Evolutionary conservation across 1,140 invertebrate species (phyloP).

Genomic region (Apis laboriosa): DNA sequence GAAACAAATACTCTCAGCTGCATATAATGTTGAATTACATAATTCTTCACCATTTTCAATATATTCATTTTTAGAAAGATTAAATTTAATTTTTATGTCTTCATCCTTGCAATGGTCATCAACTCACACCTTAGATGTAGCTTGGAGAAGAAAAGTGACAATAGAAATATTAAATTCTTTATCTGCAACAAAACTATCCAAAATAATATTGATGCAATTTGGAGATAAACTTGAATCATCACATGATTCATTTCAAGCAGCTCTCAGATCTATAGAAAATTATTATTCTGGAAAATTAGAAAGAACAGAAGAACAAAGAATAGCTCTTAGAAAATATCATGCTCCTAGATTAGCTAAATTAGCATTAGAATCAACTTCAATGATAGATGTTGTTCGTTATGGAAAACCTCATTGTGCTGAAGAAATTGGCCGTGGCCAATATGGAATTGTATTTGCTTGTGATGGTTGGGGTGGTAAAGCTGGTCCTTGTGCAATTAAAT

Average conservation of each 20-base stretch:
- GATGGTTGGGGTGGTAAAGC: constrained; percentile 88
- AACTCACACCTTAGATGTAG: constrained; percentile 84
- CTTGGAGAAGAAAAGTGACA: constrained; percentile 89
- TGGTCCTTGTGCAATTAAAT: constrained; percentile 92
- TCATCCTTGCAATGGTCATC: constrained; percentile 85
- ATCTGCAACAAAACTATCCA: constrained; percentile 86
- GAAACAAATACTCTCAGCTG: constrained; percentile 90
- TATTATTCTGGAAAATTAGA: constrained; percentile 88
- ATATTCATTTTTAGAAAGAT: constrained; percentile 88
- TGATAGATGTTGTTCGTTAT: constrained; percentile 88
- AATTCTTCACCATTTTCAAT: constrained; percentile 89
- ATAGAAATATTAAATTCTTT: constrained; percentile 88
- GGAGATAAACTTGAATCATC: constrained; percentile 85
- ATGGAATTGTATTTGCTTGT: constrained; percentile 95
- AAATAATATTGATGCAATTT: constrained; percentile 89
- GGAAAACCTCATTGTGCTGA: constrained; percentile 89
- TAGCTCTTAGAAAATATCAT: constrained; percentile 89
- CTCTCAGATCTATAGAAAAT: constrained; percentile 86
- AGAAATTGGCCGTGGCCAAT: constrained; percentile 94
- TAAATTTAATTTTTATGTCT: constrained; percentile 86
- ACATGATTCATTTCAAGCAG: constrained; percentile 86
- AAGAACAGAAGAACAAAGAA: constrained; percentile 90
- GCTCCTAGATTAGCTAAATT: constrained; percentile 91
- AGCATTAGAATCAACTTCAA: constrained; percentile 92
- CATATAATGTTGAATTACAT: constrained; percentile 92